Conservation (phyloP, 2,888 invertebrate genomes). For the Parnassius orleans region DNA sequence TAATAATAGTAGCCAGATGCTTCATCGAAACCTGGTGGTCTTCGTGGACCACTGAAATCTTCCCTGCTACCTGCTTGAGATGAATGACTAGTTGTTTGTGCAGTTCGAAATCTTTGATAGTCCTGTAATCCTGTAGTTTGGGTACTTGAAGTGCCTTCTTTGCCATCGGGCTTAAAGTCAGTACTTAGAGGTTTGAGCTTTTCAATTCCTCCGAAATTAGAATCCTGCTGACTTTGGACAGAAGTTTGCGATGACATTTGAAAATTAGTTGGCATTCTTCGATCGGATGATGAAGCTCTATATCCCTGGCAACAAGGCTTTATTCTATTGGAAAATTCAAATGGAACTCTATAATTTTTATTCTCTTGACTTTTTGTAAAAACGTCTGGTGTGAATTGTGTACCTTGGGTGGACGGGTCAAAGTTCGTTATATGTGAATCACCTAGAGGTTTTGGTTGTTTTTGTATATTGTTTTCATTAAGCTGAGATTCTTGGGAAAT, state of each 20-base stretch:
- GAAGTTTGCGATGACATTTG: slow-evolving; percentile 5
- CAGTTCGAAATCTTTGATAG: slow-evolving; percentile 29
- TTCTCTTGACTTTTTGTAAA: slow-evolving; percentile 4
- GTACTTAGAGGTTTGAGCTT: slow-evolving; percentile 33
- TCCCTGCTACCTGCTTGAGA: slow-evolving; percentile 49
- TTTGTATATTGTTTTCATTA: not conserved
- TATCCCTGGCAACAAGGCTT: slow-evolving; percentile 23
- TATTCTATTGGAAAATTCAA: slow-evolving; percentile 15
- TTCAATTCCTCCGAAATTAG: slow-evolving; percentile 14
- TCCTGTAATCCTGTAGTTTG: slow-evolving; percentile 26
- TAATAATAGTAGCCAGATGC: slow-evolving; percentile 66
- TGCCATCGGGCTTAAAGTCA: not conserved
- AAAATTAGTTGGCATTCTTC: not conserved
- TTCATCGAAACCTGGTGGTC: slow-evolving; percentile 62
- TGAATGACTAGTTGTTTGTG: slow-evolving; percentile 31
- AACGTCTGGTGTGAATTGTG: slow-evolving; percentile 10
- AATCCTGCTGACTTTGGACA: slow-evolving; percentile 2
- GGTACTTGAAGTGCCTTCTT: slow-evolving; percentile 5
- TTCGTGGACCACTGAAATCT: slow-evolving; percentile 55
- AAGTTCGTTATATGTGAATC: not conserved
- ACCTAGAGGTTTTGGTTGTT: not conserved
- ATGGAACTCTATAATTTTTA: slow-evolving; percentile 1
- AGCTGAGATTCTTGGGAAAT: not conserved
- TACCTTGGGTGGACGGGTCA: slow-evolving; percentile 13
- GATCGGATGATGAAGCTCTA: not conserved